A percentile compares a stretch with the other conserved stretches of the same genome.
phyloP scores from a whole-genome alignment of 2,888 invertebrate genomes.

The Cheilosia urbana region DNA sequence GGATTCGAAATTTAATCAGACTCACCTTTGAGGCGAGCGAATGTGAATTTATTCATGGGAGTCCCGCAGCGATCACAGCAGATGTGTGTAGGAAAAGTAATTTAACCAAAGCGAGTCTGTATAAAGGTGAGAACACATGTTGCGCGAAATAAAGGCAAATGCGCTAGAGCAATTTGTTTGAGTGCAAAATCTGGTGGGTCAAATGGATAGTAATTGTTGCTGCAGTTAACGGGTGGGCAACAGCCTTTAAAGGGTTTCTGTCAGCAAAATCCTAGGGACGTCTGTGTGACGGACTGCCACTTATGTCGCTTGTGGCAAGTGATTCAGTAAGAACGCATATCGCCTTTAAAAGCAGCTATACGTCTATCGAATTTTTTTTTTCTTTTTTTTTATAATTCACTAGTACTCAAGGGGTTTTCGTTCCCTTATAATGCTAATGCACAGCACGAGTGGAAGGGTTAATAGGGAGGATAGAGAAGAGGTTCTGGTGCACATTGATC shows the following conservation, averaged over 20 bases:
- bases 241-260: neutral
- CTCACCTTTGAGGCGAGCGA: constrained; percentile 29
- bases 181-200: neutral
- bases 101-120: constrained; percentile 13
- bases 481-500: no score
- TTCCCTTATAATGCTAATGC: no score
- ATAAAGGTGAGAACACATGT: constrained; percentile 42
- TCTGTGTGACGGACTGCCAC: no score
- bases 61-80: constrained; percentile 34
- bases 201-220: neutral
- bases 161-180: constrained; percentile 15
- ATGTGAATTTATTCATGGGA: constrained; percentile 20
- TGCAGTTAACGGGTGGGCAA: neutral
- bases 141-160: constrained; percentile 4
- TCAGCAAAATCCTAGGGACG: no score
- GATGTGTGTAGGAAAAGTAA: constrained; percentile 37
- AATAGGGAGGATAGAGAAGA: no score
- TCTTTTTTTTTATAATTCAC: no score
- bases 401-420: no score
- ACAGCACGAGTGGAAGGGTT: no score
- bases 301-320: no score
- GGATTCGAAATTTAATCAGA: constrained; percentile 33
- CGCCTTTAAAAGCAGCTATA: no score
- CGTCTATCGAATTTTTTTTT: no score
- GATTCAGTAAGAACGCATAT: no score